Conservation (phyloP, 2,797 vertebrate species). For the Halcyon smyrnensis region DNA sequence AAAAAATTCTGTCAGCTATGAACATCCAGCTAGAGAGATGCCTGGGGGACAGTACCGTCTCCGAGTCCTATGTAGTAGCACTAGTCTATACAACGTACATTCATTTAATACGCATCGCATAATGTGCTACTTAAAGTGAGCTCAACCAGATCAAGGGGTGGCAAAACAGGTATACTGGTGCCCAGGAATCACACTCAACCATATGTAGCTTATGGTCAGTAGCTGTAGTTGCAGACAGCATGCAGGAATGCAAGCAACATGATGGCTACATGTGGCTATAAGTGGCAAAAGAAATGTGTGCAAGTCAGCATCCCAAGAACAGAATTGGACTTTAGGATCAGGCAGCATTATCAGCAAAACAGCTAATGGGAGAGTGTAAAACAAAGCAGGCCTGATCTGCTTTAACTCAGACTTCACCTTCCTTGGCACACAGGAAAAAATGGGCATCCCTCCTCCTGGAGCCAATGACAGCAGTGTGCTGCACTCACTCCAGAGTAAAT, state of each 20-base stretch:
- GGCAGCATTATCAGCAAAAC: not conserved
- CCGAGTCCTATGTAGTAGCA: not conserved
- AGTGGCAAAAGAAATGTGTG: not conserved
- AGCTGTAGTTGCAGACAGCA: not conserved
- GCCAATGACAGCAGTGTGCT: not conserved
- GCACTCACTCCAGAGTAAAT: not conserved
- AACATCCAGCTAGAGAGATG: not conserved
- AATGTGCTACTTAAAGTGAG: not conserved
- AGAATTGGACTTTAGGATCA: not conserved
- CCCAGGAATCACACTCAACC: not conserved
- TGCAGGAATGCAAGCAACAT: not conserved
- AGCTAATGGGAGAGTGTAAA: conserved; percentile 8
- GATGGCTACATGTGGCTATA: fast-evolving
- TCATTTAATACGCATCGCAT: not conserved
- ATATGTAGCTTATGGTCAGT: fast-evolving
- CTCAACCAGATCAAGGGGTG: not conserved
- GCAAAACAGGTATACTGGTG: not conserved
- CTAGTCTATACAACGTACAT: not conserved
- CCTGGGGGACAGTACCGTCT: not conserved
- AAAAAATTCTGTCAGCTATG: not conserved
- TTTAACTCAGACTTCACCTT: conserved; percentile 46
- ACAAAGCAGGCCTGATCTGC: conserved; percentile 52
- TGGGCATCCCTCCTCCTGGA: not conserved
- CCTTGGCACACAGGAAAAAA: not conserved
- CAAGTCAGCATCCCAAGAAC: not conserved